phyloP scores from a whole-genome alignment of 2,888 invertebrate genomes.

The Campoletis raptor region DNA sequence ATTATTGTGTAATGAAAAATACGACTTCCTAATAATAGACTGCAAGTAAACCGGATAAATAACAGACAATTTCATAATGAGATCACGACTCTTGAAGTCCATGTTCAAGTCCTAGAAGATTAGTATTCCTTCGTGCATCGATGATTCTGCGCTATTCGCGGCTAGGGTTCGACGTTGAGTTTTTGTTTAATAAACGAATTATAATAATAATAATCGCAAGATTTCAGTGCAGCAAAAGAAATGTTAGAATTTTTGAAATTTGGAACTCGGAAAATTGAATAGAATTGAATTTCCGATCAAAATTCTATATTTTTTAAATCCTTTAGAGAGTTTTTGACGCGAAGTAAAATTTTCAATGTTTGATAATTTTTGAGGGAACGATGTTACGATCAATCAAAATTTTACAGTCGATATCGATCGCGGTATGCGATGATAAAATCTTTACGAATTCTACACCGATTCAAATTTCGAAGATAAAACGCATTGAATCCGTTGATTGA shows the following conservation, averaged over 20 bases:
- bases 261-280: too few relatives aligned
- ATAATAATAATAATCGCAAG: neutral
- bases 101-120: conserved; percentile 25
- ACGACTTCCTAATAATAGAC: conserved; percentile 47
- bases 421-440: too few relatives aligned
- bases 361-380: neutral
- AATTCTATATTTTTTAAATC: too few relatives aligned
- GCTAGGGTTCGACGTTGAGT: conserved; percentile 29
- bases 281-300: too few relatives aligned
- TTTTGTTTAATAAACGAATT: neutral
- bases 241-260: neutral
- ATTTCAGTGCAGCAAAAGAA: neutral
- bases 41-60: conserved; percentile 41
- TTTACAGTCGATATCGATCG: too few relatives aligned
- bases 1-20: conserved; percentile 53
- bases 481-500: neutral
- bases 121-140: conserved; percentile 27
- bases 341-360: neutral
- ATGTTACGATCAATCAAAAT: neutral
- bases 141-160: conserved; percentile 41
- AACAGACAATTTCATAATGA: conserved; percentile 53
- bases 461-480: neutral
- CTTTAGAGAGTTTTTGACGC: too few relatives aligned
- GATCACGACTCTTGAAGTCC: conserved; percentile 26
- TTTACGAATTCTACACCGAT: neutral